Base-by-base conservation (phyloP, 1,140 invertebrate genomes). In the Ips typographus region DNA sequence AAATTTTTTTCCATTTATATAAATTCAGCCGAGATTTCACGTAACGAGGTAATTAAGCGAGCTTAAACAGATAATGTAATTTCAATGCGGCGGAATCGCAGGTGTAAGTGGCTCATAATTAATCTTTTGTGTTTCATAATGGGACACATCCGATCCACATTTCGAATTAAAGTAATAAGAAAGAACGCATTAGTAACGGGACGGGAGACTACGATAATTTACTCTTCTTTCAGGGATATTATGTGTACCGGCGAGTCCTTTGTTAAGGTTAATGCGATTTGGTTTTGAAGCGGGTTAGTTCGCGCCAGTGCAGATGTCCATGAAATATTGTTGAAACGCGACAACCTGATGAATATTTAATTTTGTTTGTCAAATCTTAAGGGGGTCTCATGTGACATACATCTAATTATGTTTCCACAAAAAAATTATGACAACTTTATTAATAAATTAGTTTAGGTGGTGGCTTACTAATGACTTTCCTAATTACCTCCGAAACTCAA, bases 121-220 rank as follows among this genome's bases (percentile, higher is more conserved):
- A 69, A 69, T 69, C 59, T 69, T 63, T 69, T 63, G 67, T 69
- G 53, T 64, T 40, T 38, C 40, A 63, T 69, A 69, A 69, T 69
- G 59, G 59, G 61, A 57, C 44, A 43, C 60, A 64, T 69, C 58
- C 53, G 61, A 57, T 44, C 40, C 7, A 53, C 57, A 42, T 52
- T 62, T 59, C 53, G 53, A 69, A 58, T 63, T 63, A 58, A 64
- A 42, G 42, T 58, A 63, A 69, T 69, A 69, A 69, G 49, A 68
- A 62, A 44, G 66, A 40, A 52, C 47, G 47, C 52, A 69, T 69
- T 57, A 64, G 61, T 51, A 51, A 60, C 51, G 67, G 58, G 53
- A 63, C 58, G 49, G 56, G 56, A 60, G 43, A 68, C 65, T 51
- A 6, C 58, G 56, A 59, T 68, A 53, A 61, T 60, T 58, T 66